Percentiles rank a stretch among this genome's conserved stretches.
These are phyloP conservation scores for Hepsetus odoe DNA, from an alignment of 2,113 vertebrate species.

Conservation along the genomic window DNA sequence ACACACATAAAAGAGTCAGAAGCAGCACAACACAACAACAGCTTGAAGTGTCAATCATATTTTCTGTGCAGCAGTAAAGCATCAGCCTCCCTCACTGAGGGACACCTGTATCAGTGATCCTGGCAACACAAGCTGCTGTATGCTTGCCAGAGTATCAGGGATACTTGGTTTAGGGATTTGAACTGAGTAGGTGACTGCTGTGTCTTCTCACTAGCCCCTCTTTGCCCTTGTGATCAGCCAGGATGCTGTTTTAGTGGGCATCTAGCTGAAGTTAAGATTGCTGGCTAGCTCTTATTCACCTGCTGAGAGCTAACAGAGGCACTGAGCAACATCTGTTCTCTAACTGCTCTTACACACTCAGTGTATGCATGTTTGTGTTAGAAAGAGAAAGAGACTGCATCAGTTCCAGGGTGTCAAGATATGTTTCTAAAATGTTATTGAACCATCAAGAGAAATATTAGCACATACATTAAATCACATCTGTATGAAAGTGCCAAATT, in stretches of 20 bases:
- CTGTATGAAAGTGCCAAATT: too few species aligned
- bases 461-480: too few species aligned
- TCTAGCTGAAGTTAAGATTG: conserved; percentile 4
- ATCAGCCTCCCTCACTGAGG: neutral
- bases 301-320: neutral
- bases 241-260: neutral
- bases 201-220: too few species aligned
- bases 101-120: too few species aligned
- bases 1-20: too few species aligned
- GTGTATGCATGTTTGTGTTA: neutral
- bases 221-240: neutral
- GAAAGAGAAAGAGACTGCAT: conserved; percentile 1
- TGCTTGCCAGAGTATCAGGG: neutral
- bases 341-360: neutral
- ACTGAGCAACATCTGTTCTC: conserved; percentile 25
- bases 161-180: neutral
- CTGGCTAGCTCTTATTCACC: conserved; percentile 2
- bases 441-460: too few species aligned
- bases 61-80: neutral
- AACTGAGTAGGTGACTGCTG: neutral
- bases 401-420: too few species aligned
- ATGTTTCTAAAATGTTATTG: too few species aligned
- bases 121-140: neutral
- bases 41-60: neutral
- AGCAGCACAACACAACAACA: neutral